A percentile compares a stretch with the other conserved stretches of the same genome.
phyloP scores from a whole-genome alignment of 2,888 invertebrate genomes.

The Tortrix viridana region DNA sequence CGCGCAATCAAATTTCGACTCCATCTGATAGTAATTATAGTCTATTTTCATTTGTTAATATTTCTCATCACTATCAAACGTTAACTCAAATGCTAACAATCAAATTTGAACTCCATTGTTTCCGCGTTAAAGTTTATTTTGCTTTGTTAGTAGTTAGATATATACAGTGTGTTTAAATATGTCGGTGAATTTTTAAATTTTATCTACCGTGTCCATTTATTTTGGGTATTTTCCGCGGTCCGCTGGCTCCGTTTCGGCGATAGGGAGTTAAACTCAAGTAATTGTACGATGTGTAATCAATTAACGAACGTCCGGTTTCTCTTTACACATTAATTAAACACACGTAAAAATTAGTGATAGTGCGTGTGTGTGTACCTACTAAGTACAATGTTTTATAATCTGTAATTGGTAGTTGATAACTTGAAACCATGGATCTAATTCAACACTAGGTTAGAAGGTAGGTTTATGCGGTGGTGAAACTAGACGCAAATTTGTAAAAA shows the following conservation, averaged over 20 bases:
- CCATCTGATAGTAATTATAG: constrained; percentile 13
- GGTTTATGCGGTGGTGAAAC: too few relatives aligned
- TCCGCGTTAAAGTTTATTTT: background rate
- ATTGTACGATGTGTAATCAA: constrained; percentile 38
- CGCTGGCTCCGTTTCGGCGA: constrained; percentile 30
- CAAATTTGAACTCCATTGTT: constrained; percentile 9
- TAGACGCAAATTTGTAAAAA: too few relatives aligned
- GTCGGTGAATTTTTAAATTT: constrained; percentile 32
- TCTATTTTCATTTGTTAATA: background rate
- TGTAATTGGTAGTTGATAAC: too few relatives aligned
- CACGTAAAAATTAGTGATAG: too few relatives aligned
- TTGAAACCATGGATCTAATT: too few relatives aligned
- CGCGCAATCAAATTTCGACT: constrained; percentile 6
- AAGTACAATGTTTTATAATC: too few relatives aligned
- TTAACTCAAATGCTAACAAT: background rate
- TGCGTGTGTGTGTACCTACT: too few relatives aligned
- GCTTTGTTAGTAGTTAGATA: background rate
- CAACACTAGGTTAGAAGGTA: too few relatives aligned
- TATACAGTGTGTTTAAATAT: constrained; percentile 19
- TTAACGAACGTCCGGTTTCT: constrained; percentile 36
- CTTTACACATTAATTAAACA: constrained; percentile 21
- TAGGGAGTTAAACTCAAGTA: constrained; percentile 27
- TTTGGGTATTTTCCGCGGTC: constrained; percentile 37
- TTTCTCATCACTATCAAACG: background rate
- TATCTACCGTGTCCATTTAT: constrained; percentile 38